phyloP scores from a whole-genome alignment of 2,113 vertebrate species.

The Polyodon spathula region DNA sequence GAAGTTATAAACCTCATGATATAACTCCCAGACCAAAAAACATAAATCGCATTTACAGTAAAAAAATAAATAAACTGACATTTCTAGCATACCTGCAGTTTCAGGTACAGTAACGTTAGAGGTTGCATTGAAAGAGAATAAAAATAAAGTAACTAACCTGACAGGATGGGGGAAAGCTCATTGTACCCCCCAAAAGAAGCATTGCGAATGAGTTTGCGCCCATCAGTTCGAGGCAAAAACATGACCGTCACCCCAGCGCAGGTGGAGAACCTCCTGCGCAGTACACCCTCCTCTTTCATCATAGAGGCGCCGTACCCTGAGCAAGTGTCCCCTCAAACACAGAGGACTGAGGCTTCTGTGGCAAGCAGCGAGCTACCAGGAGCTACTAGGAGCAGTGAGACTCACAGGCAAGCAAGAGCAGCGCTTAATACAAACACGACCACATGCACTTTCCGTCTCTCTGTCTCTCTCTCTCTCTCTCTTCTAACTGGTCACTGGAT shows the following conservation, averaged over 20 bases:
- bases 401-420: conserved; percentile 17
- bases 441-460: conserved; percentile 19
- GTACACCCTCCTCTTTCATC: conserved; percentile 84
- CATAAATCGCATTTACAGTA: no score
- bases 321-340: conserved; percentile 1
- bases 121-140: neutral
- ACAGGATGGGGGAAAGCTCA: conserved; percentile 75
- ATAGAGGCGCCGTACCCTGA: conserved; percentile 43
- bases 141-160: conserved; percentile 70
- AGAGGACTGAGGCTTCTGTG: conserved; percentile 33
- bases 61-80: neutral
- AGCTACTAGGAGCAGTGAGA: conserved; percentile 41
- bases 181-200: conserved; percentile 96
- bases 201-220: conserved; percentile 90
- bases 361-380: conserved; percentile 14
- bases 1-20: no score
- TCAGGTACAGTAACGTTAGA: no score
- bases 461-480: neutral
- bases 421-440: neutral
- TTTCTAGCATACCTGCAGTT: no score
- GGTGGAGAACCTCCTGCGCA: conserved; percentile 81
- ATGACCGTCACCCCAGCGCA: conserved; percentile 70
- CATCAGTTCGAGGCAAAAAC: conserved; percentile 70
- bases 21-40: no score
- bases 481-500: conserved; percentile 5